Evolutionary conservation across 2,888 invertebrate species (phyloP).

Genomic region (Cerceris rybyensis): DNA sequence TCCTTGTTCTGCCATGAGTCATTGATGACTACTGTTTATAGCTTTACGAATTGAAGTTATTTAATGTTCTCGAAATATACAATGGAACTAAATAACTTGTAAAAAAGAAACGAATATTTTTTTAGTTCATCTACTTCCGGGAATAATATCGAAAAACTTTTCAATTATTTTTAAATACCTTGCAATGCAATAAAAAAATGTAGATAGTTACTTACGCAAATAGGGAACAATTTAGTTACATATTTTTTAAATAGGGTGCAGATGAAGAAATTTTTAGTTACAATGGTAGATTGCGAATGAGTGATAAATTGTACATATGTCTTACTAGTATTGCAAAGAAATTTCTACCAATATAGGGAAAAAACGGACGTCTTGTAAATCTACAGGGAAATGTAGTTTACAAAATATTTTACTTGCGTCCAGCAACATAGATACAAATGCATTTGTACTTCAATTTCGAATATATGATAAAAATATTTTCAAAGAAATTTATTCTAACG

Average conservation of each 20-base stretch:
- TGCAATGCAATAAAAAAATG: neutral
- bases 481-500: neutral
- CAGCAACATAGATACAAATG: slow-evolving; percentile 10
- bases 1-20: slow-evolving; percentile 65
- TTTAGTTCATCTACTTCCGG: no score
- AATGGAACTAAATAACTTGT: neutral
- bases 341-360: neutral
- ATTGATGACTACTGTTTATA: neutral
- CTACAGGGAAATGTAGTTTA: neutral
- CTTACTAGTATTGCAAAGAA: slow-evolving; percentile 10
- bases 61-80: no score
- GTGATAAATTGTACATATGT: slow-evolving; percentile 14
- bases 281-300: slow-evolving; percentile 7
- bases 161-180: neutral
- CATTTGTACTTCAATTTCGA: slow-evolving; percentile 1
- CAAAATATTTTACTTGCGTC: slow-evolving; percentile 19
- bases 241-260: slow-evolving; percentile 10
- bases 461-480: neutral
- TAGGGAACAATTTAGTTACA: slow-evolving; percentile 12
- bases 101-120: neutral
- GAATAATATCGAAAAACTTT: no score
- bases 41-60: neutral
- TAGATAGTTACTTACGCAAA: neutral
- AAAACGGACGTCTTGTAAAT: slow-evolving; percentile 3
- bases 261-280: slow-evolving; percentile 3